These are phyloP conservation scores for Calyptommatus sinebrachiatus DNA, from an alignment of 2,113 vertebrate genomes.

Conservation along the genomic window DNA sequence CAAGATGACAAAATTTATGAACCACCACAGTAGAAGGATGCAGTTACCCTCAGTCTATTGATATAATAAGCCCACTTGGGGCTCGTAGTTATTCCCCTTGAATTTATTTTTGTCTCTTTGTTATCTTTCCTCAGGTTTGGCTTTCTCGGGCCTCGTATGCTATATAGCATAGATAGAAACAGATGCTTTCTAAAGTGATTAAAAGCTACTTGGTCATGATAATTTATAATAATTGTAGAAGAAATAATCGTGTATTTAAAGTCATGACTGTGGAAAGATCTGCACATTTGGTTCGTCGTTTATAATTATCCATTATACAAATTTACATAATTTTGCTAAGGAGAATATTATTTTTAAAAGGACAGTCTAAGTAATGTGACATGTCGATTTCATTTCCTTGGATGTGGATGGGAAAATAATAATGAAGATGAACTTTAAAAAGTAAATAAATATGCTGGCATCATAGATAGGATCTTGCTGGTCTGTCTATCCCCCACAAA, in stretches of 20 bases:
- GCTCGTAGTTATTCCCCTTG: slow-evolving; percentile 73
- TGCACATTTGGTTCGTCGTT: background rate
- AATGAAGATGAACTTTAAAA: background rate
- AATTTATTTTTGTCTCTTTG: slow-evolving; percentile 76
- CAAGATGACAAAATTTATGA: slow-evolving; percentile 90
- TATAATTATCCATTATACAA: background rate
- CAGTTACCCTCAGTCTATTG: slow-evolving; percentile 81
- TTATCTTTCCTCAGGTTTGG: slow-evolving; percentile 76
- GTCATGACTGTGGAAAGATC: background rate
- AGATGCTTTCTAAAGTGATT: background rate
- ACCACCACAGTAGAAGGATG: slow-evolving; percentile 73
- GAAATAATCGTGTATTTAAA: background rate
- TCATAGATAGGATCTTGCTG: too few species aligned
- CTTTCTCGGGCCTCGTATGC: slow-evolving; percentile 66
- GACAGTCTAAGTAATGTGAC: background rate
- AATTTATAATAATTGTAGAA: background rate
- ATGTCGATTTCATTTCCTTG: too few species aligned
- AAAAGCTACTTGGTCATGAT: background rate
- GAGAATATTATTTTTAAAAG: background rate
- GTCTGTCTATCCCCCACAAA: too few species aligned
- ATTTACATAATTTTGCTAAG: background rate
- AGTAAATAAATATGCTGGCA: background rate
- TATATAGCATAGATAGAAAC: slow-evolving; percentile 50
- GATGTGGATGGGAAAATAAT: background rate
- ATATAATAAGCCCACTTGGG: slow-evolving; percentile 90